These are phyloP conservation scores for Tauraco erythrolophus DNA, from an alignment of 2,113 vertebrate genomes.

Conservation along the genomic window DNA sequence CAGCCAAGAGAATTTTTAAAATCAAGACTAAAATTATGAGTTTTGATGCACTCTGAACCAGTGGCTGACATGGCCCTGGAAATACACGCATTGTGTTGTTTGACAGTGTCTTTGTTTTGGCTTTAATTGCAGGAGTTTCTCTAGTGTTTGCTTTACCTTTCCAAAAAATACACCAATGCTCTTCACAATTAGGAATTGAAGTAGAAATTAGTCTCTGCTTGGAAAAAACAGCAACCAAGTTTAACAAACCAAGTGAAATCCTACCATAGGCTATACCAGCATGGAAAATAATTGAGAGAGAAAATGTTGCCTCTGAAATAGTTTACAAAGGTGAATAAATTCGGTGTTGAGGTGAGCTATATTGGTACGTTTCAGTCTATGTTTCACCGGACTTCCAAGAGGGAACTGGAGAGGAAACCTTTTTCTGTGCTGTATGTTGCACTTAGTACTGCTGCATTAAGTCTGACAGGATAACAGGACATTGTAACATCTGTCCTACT, in stretches of 20 bases:
- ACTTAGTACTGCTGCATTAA: not conserved
- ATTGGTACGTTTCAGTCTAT: not conserved
- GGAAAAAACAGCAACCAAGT: not conserved
- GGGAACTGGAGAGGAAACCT: not conserved
- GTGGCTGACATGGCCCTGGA: not conserved
- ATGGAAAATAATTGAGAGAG: not conserved
- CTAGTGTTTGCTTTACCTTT: not conserved
- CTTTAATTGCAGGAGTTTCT: not conserved
- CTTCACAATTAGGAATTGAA: not conserved
- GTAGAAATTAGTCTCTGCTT: not conserved
- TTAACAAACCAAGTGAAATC: not conserved
- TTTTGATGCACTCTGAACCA: not conserved
- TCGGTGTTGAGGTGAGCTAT: not conserved
- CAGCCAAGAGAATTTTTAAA: not conserved
- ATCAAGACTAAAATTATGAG: not conserved
- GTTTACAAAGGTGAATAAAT: not conserved
- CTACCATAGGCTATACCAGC: not conserved
- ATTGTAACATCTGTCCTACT: accelerated
- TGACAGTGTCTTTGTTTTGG: not conserved
- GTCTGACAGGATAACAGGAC: not conserved
- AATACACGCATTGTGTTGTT: not conserved
- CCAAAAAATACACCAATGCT: not conserved
- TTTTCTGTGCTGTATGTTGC: not conserved
- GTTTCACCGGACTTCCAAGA: not conserved
- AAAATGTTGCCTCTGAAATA: not conserved